Evolutionary conservation across 2,888 invertebrate genomes (phyloP), one percentile per base, ranked within the genome.

Genomic region (Panorpa germanica): DNA sequence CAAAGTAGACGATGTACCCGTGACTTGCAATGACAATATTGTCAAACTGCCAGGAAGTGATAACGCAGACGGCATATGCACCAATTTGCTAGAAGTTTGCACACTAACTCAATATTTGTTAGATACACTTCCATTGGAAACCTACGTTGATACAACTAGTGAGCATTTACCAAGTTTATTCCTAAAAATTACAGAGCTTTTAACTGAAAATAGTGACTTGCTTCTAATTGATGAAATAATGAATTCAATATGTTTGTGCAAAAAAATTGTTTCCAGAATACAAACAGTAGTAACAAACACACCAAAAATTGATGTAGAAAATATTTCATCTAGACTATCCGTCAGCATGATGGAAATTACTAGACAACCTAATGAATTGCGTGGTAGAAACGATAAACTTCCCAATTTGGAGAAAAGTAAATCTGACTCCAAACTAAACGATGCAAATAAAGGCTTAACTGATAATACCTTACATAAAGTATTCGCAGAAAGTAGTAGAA

Each of bases 161-260:
- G 71, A 77, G 39, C 76, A 80, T 46, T 53, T 82, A 32, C 82
- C 81, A n/a, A 67, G 69, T 40, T 62, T 82, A 32, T 70, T 82
- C 43, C 57, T 68, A 35, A 66, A 70, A 40, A 64, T 80, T 25
- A 65, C 70, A 12, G 59, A 57, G 28, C 59, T 67, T 34, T 49
- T 77, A 22, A 66, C 65, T 3, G 46, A 57, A 3, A 62, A 70
- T 43, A 61, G 72, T 34, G 50, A 53, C 21, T 41, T 49, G 10
- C 47, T 74, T 6, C 57, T 60, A 24, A 58, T 66, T n/a, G 48
- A 55, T 19, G 77, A 81, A 45, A 59, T 78, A 4, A 64, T 64
- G 0, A 59, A 62, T 28, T 67, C 70, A 36, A 57, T 82, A 7
- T 61, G 63, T 35, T 57, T 81, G 3, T 75, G 76, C 43, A 67